These are phyloP conservation scores for Triplophysa dalaica DNA, from an alignment of 2,113 vertebrate species.

Conservation along the genomic window DNA sequence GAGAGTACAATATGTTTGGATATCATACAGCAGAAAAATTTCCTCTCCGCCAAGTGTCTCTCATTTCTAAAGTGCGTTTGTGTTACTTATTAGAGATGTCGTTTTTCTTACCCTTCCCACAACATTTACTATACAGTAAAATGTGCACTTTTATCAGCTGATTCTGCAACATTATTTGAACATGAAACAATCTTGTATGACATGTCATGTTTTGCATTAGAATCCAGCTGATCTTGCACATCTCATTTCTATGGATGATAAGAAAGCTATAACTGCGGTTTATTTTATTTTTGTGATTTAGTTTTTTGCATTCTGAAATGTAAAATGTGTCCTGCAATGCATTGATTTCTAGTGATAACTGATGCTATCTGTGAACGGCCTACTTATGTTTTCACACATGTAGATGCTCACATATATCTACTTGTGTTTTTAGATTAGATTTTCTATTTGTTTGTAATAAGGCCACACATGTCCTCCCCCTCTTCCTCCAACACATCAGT, in stretches of 20 bases:
- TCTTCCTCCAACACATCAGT: background rate
- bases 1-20: background rate
- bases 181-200: constrained; percentile 64
- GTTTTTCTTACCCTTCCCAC: background rate
- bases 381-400: background rate
- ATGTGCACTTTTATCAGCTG: constrained; percentile 65
- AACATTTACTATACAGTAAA: background rate
- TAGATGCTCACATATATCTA: background rate
- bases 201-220: constrained; percentile 48
- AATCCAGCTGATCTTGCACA: constrained; percentile 61
- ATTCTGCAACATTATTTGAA: constrained; percentile 67
- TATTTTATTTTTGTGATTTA: no score
- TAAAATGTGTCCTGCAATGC: no score
- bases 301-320: no score
- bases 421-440: background rate
- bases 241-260: constrained; percentile 38
- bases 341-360: constrained; percentile 37
- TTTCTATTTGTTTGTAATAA: background rate
- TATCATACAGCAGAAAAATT: no score
- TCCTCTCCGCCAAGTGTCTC: background rate
- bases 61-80: background rate
- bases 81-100: constrained; percentile 11
- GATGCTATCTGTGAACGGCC: constrained; percentile 34
- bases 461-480: background rate
- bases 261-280: constrained; percentile 62